Evolutionary conservation across 2,113 vertebrate genomes (phyloP).

Genomic region (Protomyctophum bolini): DNA sequence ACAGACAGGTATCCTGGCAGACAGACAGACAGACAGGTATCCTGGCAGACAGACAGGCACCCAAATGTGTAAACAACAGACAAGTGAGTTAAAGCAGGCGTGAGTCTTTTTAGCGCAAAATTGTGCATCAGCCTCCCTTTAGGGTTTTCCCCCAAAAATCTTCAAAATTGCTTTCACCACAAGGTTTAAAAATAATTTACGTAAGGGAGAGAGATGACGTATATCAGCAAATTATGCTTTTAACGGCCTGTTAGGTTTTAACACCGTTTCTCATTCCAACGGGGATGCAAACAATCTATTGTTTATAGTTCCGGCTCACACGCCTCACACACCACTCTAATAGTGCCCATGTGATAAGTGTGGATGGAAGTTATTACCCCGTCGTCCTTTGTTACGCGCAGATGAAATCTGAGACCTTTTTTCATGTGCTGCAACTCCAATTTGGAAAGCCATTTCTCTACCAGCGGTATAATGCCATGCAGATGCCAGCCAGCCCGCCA

Average conservation of each 20-base stretch:
- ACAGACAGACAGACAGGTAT: neutral
- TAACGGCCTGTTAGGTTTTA: neutral
- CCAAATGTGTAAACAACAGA: no score
- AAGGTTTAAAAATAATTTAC: slow-evolving; percentile 21
- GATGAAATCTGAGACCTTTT: slow-evolving; percentile 26
- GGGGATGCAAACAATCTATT: neutral
- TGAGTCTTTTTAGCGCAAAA: no score
- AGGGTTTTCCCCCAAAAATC: neutral
- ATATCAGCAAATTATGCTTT: neutral
- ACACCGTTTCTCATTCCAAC: neutral
- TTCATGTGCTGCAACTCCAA: slow-evolving; percentile 7
- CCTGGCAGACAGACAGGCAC: no score
- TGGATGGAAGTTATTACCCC: neutral
- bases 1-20: neutral
- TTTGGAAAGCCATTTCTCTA: slow-evolving; percentile 38
- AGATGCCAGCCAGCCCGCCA: slow-evolving; percentile 17
- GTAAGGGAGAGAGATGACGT: slow-evolving; percentile 3
- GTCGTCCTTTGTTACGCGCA: neutral
- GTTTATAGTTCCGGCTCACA: neutral
- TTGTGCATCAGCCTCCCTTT: no score
- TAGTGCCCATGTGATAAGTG: neutral
- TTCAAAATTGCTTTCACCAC: slow-evolving; percentile 7
- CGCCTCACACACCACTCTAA: neutral
- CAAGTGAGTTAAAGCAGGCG: no score
- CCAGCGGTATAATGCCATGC: slow-evolving; percentile 33